Conservation (phyloP, 2,113 vertebrate species). For the Pandion haliaetus region DNA sequence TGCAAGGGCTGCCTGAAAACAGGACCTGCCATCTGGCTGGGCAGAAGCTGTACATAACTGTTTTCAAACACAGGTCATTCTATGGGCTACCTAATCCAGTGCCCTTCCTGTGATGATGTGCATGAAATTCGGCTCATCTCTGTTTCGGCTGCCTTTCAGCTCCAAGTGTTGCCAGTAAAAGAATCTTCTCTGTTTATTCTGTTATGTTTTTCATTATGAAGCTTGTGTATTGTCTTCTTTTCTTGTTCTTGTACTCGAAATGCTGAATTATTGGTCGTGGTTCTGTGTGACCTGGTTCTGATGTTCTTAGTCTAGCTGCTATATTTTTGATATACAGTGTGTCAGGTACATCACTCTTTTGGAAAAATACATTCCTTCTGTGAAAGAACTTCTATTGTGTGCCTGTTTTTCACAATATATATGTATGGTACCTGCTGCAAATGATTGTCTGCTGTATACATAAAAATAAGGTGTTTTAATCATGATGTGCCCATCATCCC, state of each 20-base stretch:
- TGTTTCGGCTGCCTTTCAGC: background rate
- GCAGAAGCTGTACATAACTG: background rate
- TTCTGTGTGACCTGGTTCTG: conserved; percentile 46
- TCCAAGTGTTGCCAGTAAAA: conserved; percentile 4
- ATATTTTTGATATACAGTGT: conserved; percentile 23
- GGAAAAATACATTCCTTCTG: conserved; percentile 51
- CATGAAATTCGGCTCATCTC: background rate
- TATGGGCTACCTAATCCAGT: background rate
- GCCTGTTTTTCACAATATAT: conserved; percentile 57
- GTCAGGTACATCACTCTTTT: conserved; percentile 26
- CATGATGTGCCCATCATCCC: conserved; percentile 34
- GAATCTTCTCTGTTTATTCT: conserved; percentile 46
- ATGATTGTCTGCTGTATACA: conserved; percentile 47
- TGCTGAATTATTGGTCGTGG: conserved; percentile 34
- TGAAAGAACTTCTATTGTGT: conserved; percentile 34
- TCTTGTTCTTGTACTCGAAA: background rate
- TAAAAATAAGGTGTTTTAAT: conserved; percentile 55
- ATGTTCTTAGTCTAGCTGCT: conserved; percentile 33
- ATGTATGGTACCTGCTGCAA: conserved; percentile 21
- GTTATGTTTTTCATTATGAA: conserved; percentile 42
- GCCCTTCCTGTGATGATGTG: background rate
- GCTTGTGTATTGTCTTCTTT: conserved; percentile 39
- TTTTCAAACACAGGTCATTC: background rate
- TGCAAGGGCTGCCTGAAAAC: background rate
- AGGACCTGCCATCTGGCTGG: background rate